Evolutionary conservation across 2,797 vertebrate genomes (phyloP), one percentile per base, ranked within the genome.

Genomic region (Poeciliopsis gracilis): DNA sequence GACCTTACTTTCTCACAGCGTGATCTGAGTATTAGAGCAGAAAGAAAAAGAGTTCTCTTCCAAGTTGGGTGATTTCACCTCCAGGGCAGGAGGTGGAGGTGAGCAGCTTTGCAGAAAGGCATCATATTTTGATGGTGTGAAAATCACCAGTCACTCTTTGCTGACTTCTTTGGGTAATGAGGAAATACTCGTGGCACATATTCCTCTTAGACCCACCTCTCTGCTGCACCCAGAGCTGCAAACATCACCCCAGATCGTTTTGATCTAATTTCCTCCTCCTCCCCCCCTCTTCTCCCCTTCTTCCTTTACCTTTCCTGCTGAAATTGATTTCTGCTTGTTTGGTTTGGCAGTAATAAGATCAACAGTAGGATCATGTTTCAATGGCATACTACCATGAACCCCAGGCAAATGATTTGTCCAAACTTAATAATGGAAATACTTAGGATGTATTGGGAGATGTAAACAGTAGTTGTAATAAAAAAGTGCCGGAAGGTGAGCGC

Each of bases 391-490:
- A 97, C 96, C 95, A 96, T 96, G 97, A 98, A 98, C 97, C 97
- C 96, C 97, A 97, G 97, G 97, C 97, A 98, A 99, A 99, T 98
- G 96, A 98, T 98, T 98, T 97, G 97, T 98, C 97, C 97, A 97
- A 96, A 97, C 97, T 97, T 98, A 97, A 98, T 98, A 97, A 97
- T 97, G 94, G 94, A 98, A 97, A 96, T 97, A 97, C 97, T 98
- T 97, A 97, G 97, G 96, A 97, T 97, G 96, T 96, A 98, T 97
- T 97, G 96, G 97, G 96, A 97, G 97, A 98, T 98, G 97, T 98
- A 97, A 99, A 98, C 97, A 98, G 96, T 95, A 96, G 96, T 97
- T 97, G 97, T 97, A 97, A 97, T 98, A 97, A 98, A 99, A 97
- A 95, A 96, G 95, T 94, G 97, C 98, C 97, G 93, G 95, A 96